A percentile compares a stretch with the other conserved stretches of the same genome.
These are phyloP conservation scores for Beroe forskalii DNA, from an alignment of 37 sponge, comb jelly and placozoan genomes.

Conservation along the genomic window DNA sequence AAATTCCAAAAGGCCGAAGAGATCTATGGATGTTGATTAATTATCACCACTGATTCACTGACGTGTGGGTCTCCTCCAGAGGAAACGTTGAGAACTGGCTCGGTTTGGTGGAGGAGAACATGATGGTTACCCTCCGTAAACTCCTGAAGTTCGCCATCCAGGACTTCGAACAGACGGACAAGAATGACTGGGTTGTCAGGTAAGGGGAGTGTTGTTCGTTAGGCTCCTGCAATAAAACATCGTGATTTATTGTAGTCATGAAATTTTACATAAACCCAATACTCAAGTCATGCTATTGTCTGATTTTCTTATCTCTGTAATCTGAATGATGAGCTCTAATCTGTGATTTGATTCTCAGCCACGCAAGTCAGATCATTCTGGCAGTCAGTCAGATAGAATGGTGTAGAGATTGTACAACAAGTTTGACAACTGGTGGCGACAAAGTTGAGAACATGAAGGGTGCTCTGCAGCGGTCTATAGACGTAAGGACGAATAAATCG, in stretches of 20 bases:
- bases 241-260: no score
- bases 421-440: constrained; percentile 71
- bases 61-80: no score
- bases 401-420: constrained; percentile 86
- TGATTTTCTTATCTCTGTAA: no score
- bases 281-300: neutral
- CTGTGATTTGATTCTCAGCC: neutral
- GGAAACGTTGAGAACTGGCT: constrained; percentile 98
- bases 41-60: no score
- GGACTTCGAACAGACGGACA: constrained; percentile 81
- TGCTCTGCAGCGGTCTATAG: constrained; percentile 82
- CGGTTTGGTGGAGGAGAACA: constrained; percentile 88
- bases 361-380: constrained; percentile 76
- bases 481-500: constrained; percentile 69
- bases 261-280: neutral
- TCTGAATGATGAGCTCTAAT: no score
- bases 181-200: constrained; percentile 86
- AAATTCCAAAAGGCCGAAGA: no score
- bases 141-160: constrained; percentile 84
- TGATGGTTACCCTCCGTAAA: constrained; percentile 84
- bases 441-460: constrained; percentile 76
- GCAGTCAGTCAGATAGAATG: constrained; percentile 99
- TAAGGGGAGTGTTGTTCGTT: neutral
- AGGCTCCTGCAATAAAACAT: neutral
- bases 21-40: no score